Conservation (phyloP, 2,888 invertebrate species). For the Callinectes sapidus region DNA sequence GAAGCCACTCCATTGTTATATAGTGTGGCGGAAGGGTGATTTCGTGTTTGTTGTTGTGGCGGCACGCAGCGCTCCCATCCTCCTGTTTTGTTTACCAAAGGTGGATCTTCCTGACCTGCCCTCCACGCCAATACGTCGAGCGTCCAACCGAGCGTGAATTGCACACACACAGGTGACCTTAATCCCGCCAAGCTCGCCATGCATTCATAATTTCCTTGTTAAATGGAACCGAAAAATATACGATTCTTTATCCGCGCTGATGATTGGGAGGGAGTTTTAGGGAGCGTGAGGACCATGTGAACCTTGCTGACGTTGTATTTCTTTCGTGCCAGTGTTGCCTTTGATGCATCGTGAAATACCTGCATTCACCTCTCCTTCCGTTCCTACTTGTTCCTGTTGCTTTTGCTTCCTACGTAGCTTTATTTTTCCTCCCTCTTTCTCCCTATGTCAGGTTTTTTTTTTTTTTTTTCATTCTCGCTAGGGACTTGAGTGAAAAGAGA, state of each 20-base stretch:
- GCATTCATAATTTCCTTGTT: constrained; percentile 37
- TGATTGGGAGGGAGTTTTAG: neutral
- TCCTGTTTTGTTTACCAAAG: neutral
- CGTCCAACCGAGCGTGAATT: constrained; percentile 32
- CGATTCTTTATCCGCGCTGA: neutral
- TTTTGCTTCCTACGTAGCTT: neutral
- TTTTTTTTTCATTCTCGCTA: neutral
- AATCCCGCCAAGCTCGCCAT: constrained; percentile 10
- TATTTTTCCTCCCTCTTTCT: neutral
- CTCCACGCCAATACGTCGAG: neutral
- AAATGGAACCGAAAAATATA: constrained; percentile 13
- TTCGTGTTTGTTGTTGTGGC: neutral
- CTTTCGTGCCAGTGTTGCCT: neutral
- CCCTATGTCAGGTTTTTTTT: neutral
- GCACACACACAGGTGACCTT: constrained; percentile 19
- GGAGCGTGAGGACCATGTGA: neutral
- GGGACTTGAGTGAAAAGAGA: neutral
- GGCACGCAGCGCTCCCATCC: neutral
- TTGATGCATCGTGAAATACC: neutral
- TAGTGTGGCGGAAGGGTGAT: neutral
- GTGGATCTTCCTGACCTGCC: neutral
- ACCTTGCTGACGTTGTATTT: neutral
- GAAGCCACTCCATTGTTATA: neutral
- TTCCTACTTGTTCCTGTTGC: neutral
- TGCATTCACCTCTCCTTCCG: neutral